A percentile compares a stretch with the other conserved stretches of the same genome.
Evolutionary conservation across 2,113 vertebrate genomes (phyloP).

Genomic region (Gymnarchus niloticus): DNA sequence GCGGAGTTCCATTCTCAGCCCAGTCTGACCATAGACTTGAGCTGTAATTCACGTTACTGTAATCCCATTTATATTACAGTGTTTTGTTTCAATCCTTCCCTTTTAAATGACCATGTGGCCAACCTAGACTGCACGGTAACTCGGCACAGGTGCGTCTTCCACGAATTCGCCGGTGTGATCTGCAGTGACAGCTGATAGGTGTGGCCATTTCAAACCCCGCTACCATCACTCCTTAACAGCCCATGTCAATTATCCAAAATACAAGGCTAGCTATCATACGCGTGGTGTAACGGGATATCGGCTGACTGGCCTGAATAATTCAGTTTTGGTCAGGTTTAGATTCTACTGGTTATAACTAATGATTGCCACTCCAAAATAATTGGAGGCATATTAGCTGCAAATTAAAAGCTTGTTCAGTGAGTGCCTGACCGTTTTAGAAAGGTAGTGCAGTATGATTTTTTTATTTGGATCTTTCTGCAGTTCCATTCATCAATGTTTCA

Average conservation of each 20-base stretch:
- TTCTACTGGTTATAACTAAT: constrained; percentile 73
- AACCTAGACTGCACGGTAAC: background rate
- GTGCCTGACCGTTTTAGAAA: constrained; percentile 53
- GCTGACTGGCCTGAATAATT: constrained; percentile 87
- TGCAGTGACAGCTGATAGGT: constrained; percentile 46
- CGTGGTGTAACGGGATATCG: constrained; percentile 77
- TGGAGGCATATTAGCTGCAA: constrained; percentile 47
- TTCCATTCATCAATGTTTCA: constrained; percentile 73
- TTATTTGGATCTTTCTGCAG: constrained; percentile 70
- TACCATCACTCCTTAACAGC: constrained; percentile 69
- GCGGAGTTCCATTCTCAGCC: too few relatives aligned
- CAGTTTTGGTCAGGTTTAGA: constrained; percentile 79
- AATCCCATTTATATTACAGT: background rate
- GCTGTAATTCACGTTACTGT: too few relatives aligned
- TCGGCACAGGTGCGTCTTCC: constrained; percentile 31
- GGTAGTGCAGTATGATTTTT: constrained; percentile 69
- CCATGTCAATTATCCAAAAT: constrained; percentile 88
- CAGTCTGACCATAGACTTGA: too few relatives aligned
- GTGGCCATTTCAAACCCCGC: constrained; percentile 51
- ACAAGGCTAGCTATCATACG: constrained; percentile 94
- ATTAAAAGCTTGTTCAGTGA: constrained; percentile 51
- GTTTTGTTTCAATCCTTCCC: background rate
- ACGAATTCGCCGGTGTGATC: constrained; percentile 57
- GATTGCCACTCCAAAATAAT: constrained; percentile 77
- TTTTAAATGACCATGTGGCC: background rate